These are phyloP conservation scores for Cantharis lateralis DNA, from an alignment of 2,888 invertebrate genomes.

Conservation along the genomic window DNA sequence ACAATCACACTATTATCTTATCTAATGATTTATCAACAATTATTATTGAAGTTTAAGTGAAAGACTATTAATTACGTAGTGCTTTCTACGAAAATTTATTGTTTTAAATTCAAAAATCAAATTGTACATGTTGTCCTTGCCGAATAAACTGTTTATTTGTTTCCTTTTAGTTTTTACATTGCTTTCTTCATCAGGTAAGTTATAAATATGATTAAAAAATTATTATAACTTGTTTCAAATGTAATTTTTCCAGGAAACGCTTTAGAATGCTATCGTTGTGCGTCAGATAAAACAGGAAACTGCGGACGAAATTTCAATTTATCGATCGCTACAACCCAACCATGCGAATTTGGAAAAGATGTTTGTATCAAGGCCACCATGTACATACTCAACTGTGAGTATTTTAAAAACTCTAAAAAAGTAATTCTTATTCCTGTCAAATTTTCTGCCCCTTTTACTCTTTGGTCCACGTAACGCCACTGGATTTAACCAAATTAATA, in stretches of 20 bases:
- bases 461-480: no score
- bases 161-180: background rate
- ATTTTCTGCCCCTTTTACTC: no score
- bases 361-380: background rate
- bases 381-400: background rate
- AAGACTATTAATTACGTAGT: background rate
- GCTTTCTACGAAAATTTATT: background rate
- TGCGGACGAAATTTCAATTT: background rate
- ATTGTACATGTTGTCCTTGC: background rate
- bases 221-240: background rate
- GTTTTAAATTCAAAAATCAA: background rate
- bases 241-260: background rate
- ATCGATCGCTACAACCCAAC: background rate
- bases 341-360: background rate
- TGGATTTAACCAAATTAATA: no score
- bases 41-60: background rate
- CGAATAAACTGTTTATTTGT: background rate
- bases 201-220: no score
- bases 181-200: background rate
- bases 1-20: background rate
- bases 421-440: no score
- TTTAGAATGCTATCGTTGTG: background rate
- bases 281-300: background rate
- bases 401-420: background rate
- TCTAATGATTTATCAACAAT: background rate